phyloP scores from a whole-genome alignment of 1,140 invertebrate genomes.

The Chrysomallon squamiferum region DNA sequence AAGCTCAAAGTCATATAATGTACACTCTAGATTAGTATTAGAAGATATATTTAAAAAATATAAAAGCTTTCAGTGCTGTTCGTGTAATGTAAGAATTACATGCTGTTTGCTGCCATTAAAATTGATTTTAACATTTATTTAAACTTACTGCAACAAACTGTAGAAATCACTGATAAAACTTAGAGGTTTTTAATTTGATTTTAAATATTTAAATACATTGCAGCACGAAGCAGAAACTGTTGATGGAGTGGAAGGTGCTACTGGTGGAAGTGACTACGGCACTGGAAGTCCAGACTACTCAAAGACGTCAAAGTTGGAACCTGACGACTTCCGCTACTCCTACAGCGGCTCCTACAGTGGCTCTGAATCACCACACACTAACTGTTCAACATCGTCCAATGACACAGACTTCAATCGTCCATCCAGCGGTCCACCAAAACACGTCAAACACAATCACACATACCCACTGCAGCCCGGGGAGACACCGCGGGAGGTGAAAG shows the following conservation, averaged over 20 bases:
- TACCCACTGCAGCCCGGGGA: slow-evolving; percentile 78
- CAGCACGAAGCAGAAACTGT: slow-evolving; percentile 38
- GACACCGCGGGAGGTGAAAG: slow-evolving; percentile 73
- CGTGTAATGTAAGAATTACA: too few relatives aligned
- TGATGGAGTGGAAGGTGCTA: slow-evolving; percentile 59
- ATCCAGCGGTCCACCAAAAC: slow-evolving; percentile 30
- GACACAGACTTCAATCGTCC: slow-evolving; percentile 47
- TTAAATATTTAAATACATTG: too few relatives aligned
- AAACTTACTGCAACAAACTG: too few relatives aligned
- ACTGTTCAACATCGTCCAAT: slow-evolving; percentile 45
- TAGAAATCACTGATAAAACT: too few relatives aligned
- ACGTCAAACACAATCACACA: slow-evolving; percentile 82
- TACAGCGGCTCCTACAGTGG: slow-evolving; percentile 70
- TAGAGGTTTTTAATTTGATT: too few relatives aligned
- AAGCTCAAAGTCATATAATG: too few relatives aligned
- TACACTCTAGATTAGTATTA: too few relatives aligned
- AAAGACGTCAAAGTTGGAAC: slow-evolving; percentile 25
- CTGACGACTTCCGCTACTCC: slow-evolving; percentile 17
- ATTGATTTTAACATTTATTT: too few relatives aligned
- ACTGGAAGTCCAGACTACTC: slow-evolving; percentile 17
- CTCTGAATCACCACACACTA: slow-evolving; percentile 58
- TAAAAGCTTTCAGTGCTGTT: too few relatives aligned
- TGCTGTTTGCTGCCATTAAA: too few relatives aligned
- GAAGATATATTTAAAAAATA: too few relatives aligned
- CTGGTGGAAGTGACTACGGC: slow-evolving; percentile 51